Evolutionary conservation across 1,140 invertebrate species (phyloP).

Genomic region (Druon quercuslanigerum): DNA sequence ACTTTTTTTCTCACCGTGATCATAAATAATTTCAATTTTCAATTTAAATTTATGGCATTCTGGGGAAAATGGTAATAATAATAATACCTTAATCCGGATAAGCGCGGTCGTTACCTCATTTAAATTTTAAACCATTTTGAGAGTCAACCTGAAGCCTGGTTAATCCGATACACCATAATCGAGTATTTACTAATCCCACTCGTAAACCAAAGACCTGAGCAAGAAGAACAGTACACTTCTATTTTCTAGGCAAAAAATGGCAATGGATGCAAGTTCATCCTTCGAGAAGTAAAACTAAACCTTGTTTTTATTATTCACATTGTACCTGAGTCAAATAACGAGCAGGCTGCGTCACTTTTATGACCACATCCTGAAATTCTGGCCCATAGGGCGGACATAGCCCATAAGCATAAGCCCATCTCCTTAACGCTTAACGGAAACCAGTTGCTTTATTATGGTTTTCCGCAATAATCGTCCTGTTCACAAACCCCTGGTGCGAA

Average conservation of each 20-base stretch:
- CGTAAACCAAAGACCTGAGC: constrained; percentile 28
- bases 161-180: constrained; percentile 58
- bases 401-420: neutral
- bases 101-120: constrained; percentile 13
- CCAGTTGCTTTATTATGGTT: constrained; percentile 53
- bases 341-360: constrained; percentile 9
- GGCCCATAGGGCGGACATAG: too few species aligned
- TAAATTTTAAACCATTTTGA: constrained; percentile 48
- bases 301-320: constrained; percentile 29
- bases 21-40: constrained; percentile 8
- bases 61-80: constrained; percentile 71
- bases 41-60: constrained; percentile 39
- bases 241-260: neutral
- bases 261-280: neutral
- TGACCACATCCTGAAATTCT: neutral
- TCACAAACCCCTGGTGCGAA: neutral
- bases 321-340: constrained; percentile 42
- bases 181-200: constrained; percentile 52
- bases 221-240: neutral
- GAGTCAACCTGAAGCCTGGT: constrained; percentile 51
- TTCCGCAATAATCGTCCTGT: constrained; percentile 46
- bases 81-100: constrained; percentile 17
- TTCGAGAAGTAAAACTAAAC: neutral
- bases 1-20: constrained; percentile 19
- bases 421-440: constrained; percentile 8